These are phyloP conservation scores for Falco rusticolus DNA, from an alignment of 2,797 vertebrate genomes.

Conservation along the genomic window DNA sequence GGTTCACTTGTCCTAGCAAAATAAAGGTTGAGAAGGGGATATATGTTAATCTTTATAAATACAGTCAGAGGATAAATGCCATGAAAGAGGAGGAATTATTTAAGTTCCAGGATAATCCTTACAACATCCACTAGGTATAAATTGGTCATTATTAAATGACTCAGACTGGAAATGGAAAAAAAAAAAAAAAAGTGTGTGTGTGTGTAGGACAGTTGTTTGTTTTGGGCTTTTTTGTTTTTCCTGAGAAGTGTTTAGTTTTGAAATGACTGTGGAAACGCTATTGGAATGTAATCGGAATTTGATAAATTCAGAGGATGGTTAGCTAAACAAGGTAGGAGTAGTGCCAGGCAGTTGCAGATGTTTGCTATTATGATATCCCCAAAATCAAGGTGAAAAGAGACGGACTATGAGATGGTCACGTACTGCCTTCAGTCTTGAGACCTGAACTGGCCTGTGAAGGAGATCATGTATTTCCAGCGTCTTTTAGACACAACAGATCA, in stretches of 20 bases:
- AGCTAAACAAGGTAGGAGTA: not conserved
- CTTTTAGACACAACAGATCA: fast-evolving
- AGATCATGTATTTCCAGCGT: not conserved
- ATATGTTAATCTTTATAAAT: constrained; percentile 69
- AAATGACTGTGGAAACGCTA: not conserved
- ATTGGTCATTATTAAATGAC: constrained; percentile 52
- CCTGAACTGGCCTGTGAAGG: not conserved
- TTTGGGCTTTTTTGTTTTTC: not conserved
- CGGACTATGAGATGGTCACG: not conserved
- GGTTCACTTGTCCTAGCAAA: constrained; percentile 68
- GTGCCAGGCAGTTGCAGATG: not conserved
- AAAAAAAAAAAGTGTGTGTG: not conserved
- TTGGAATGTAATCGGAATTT: not conserved
- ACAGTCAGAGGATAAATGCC: constrained; percentile 63
- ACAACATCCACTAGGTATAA: constrained; percentile 39
- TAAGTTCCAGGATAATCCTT: constrained; percentile 65
- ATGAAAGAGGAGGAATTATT: constrained; percentile 63
- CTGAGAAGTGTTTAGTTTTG: not conserved
- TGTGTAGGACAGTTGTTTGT: not conserved
- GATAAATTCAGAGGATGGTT: not conserved
- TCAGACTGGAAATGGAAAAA: not conserved
- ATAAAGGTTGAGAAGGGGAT: constrained; percentile 69
- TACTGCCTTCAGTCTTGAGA: not conserved
- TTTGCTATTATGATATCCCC: not conserved
- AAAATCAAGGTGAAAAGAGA: not conserved